Evolutionary conservation across 2,113 vertebrate genomes (phyloP), one percentile per base, ranked within the genome.

Genomic region (Myotis brandtii): DNA sequence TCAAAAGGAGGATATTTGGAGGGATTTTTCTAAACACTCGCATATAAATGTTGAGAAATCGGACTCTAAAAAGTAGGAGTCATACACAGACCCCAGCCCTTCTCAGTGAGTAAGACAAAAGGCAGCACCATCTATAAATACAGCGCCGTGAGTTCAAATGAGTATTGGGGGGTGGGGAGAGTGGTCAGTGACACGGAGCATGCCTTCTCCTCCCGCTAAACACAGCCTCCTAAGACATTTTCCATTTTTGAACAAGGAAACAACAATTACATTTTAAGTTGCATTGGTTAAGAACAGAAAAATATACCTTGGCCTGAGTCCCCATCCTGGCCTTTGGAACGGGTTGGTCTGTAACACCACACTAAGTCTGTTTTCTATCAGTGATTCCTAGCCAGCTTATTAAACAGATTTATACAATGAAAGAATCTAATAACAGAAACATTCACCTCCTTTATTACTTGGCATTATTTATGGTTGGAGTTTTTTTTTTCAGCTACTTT

Each of bases 361-460:
- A 66, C 98, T 98, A 97, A 98, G 98, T 99, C 99, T 99, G 99
- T 98, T 99, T 99, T 99, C 98, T 98, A 99, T 99, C 98, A 99
- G 90, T 95, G 98, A 98, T 98, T 98, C 98, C 97, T 98, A 98
- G 98, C 98, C 96, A 98, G 97, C 98, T 98, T 99, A 99, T 99
- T 99, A 98, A 98, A 98, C 98, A 98, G 98, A 99, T 98, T 99
- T 99, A 98, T 99, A 98, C 98, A 99, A 99, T 98, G 98, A 99
- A 98, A 98, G 98, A 98, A 98, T 99, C 98, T 98, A 98, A 99
- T 99, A 98, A 98, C 98, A 98, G 98, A 98, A 99, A 98, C 98
- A 97, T 98, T 98, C 98, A 98, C 98, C 98, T 98, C 97, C 98
- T 98, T 99, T 99, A 99, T 99, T 99, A 98, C 98, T 98, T 98